phyloP scores from a whole-genome alignment of 1,140 invertebrate genomes.

The Cyclargus thomasi region DNA sequence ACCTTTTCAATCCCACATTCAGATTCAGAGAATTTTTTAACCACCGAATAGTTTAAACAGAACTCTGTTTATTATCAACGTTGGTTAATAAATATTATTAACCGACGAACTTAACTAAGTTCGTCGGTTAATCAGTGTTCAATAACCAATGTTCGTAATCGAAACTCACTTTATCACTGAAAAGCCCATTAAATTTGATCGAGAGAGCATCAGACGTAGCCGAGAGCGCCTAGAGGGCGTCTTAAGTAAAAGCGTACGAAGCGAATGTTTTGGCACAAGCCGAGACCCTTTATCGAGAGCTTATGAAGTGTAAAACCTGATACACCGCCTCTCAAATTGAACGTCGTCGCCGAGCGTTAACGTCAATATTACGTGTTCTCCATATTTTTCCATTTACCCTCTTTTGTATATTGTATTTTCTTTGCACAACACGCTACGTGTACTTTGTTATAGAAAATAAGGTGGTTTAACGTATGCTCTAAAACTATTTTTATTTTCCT shows the following conservation, averaged over 20 bases:
- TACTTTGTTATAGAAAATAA: not conserved
- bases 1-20: too few relatives aligned
- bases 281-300: constrained; percentile 30
- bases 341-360: constrained; percentile 26
- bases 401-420: not conserved
- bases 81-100: too few relatives aligned
- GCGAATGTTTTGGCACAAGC: constrained; percentile 25
- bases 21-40: too few relatives aligned
- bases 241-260: constrained; percentile 10
- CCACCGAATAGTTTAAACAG: too few relatives aligned
- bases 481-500: too few relatives aligned
- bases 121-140: constrained; percentile 2
- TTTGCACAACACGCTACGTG: not conserved
- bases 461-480: not conserved
- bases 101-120: too few relatives aligned
- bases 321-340: constrained; percentile 28
- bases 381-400: not conserved
- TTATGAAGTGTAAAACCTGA: constrained; percentile 31
- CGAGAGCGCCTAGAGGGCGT: constrained; percentile 4
- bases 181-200: constrained; percentile 8
- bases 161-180: constrained; percentile 2
- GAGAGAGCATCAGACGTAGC: not conserved
- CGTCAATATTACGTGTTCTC: constrained; percentile 18
- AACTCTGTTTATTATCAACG: too few relatives aligned
- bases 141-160: not conserved